Evolutionary conservation across 2,113 vertebrate species (phyloP).

Genomic region (Amazona vittata): DNA sequence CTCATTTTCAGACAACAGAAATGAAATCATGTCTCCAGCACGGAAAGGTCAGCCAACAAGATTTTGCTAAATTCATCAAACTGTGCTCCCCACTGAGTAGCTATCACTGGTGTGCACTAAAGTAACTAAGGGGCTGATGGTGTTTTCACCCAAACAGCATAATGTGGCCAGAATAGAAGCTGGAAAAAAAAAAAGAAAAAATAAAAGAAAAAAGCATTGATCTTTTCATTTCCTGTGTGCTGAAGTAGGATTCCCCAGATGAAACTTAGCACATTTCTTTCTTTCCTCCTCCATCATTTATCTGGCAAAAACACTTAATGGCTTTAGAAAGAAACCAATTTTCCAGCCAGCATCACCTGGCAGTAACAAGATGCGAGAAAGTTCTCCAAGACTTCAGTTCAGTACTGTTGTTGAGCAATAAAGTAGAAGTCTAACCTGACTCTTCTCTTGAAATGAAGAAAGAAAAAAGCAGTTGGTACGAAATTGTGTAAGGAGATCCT

Average conservation of each 20-base stretch:
- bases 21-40: slow-evolving; percentile 70
- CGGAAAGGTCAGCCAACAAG: slow-evolving; percentile 54
- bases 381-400: slow-evolving; percentile 4
- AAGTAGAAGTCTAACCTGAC: neutral
- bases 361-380: slow-evolving; percentile 10
- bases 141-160: slow-evolving; percentile 46
- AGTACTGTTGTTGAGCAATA: slow-evolving; percentile 6
- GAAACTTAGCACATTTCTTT: neutral
- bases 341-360: slow-evolving; percentile 43
- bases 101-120: neutral
- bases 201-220: neutral
- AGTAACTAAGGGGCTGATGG: slow-evolving; percentile 1
- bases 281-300: slow-evolving; percentile 10
- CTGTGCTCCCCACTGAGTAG: neutral
- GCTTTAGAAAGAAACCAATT: slow-evolving; percentile 22
- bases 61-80: slow-evolving; percentile 67
- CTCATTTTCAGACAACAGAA: slow-evolving; percentile 65
- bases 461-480: neutral
- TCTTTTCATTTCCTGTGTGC: slow-evolving; percentile 43
- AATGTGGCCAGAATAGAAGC: slow-evolving; percentile 45
- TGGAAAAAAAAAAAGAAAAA: neutral
- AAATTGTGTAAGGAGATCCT: neutral
- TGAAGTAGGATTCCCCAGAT: slow-evolving; percentile 8
- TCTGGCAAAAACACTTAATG: slow-evolving; percentile 19
- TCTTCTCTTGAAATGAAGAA: neutral